phyloP scores from a whole-genome alignment of 2,113 vertebrate species.

The Speoplatyrhinus poulsoni region DNA sequence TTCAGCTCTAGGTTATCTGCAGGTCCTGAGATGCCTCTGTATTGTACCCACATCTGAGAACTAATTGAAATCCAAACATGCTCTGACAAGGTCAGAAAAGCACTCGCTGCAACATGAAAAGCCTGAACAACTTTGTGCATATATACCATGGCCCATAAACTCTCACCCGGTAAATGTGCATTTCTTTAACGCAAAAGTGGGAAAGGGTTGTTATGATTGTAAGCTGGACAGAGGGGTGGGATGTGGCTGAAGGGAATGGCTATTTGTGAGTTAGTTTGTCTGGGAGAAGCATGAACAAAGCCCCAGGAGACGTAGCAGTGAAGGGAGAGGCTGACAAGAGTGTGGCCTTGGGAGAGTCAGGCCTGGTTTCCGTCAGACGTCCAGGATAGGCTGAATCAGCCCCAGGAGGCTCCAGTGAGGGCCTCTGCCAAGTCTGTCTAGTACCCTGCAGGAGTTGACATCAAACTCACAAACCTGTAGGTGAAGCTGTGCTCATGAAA shows the following conservation, averaged over 20 bases:
- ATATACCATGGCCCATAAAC: constrained; percentile 45
- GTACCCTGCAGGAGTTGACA: constrained; percentile 70
- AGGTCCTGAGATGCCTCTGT: constrained; percentile 42
- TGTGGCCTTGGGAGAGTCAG: constrained; percentile 68
- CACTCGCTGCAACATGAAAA: constrained; percentile 65
- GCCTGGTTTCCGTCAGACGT: constrained; percentile 76
- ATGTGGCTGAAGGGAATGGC: constrained; percentile 36
- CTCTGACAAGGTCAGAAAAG: constrained; percentile 67
- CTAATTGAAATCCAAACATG: constrained; percentile 61
- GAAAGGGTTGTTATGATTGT: constrained; percentile 29
- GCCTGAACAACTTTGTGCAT: constrained; percentile 37
- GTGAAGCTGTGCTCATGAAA: constrained; percentile 47
- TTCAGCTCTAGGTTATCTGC: constrained; percentile 20
- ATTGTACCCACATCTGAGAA: constrained; percentile 35
- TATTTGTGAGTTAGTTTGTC: constrained; percentile 51
- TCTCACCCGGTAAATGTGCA: constrained; percentile 53
- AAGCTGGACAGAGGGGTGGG: constrained; percentile 32
- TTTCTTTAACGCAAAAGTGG: constrained; percentile 45
- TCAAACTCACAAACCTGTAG: constrained; percentile 63
- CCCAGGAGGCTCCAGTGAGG: constrained; percentile 70
- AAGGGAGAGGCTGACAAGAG: constrained; percentile 60
- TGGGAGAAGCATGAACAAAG: constrained; percentile 48
- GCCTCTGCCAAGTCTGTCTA: constrained; percentile 64
- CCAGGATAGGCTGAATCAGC: constrained; percentile 71
- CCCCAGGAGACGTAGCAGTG: constrained; percentile 26